These are phyloP conservation scores for Rhyzopertha dominica DNA, from an alignment of 1,140 invertebrate species.

Conservation along the genomic window DNA sequence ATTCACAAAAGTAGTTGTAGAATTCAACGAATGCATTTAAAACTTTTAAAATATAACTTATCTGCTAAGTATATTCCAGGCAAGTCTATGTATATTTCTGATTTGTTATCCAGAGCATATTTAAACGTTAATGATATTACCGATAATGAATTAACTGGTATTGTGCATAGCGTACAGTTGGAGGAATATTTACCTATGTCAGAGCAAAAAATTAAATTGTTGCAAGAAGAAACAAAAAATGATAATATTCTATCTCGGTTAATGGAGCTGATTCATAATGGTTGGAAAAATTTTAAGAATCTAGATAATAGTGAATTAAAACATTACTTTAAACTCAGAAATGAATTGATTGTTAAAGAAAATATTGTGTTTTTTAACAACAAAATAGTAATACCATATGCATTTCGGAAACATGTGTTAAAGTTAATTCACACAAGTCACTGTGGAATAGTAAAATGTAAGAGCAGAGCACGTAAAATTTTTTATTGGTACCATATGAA, in stretches of 20 bases:
- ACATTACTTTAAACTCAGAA: slow-evolving; percentile 6
- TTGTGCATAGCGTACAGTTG: slow-evolving; percentile 2
- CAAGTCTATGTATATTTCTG: slow-evolving; percentile 31
- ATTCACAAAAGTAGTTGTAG: slow-evolving; percentile 39
- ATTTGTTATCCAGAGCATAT: slow-evolving; percentile 33
- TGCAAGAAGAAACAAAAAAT: slow-evolving; percentile 6
- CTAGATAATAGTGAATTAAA: neutral
- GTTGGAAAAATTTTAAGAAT: slow-evolving; percentile 4
- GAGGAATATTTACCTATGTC: slow-evolving; percentile 6
- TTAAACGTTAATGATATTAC: slow-evolving; percentile 11
- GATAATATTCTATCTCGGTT: slow-evolving; percentile 6
- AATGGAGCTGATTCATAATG: neutral
- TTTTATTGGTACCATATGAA: slow-evolving; percentile 6
- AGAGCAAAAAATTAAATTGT: too few species aligned
- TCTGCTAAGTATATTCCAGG: slow-evolving; percentile 32
- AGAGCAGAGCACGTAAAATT: neutral
- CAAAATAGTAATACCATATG: slow-evolving; percentile 11
- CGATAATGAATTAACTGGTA: slow-evolving; percentile 14
- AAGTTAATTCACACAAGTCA: neutral
- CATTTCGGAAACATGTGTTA: neutral
- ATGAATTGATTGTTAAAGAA: slow-evolving; percentile 9
- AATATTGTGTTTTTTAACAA: slow-evolving; percentile 14
- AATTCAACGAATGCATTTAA: slow-evolving; percentile 45
- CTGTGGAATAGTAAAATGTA: neutral
- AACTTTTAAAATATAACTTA: slow-evolving; percentile 40